These are phyloP conservation scores for Hemicordylus capensis DNA, from an alignment of 2,113 vertebrate species.

Conservation along the genomic window DNA sequence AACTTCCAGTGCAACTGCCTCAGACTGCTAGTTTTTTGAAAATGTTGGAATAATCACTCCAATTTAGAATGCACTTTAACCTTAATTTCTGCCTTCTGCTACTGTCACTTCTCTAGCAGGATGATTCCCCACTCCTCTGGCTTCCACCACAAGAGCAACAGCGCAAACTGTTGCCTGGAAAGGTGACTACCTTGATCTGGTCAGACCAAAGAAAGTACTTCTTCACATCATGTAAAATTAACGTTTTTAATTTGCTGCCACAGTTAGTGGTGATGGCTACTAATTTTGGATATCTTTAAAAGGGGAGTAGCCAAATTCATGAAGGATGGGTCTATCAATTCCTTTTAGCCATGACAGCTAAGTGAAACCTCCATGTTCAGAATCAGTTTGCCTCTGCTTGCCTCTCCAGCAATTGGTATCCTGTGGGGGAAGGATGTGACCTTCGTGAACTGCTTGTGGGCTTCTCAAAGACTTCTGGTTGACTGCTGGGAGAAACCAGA, in stretches of 20 bases:
- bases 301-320: neutral
- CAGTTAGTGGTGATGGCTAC: neutral
- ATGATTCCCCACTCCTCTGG: neutral
- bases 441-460: too few species aligned
- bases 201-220: neutral
- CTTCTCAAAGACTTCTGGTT: too few species aligned
- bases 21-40: neutral
- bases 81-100: constrained; percentile 9
- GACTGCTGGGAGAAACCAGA: too few species aligned
- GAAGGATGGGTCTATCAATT: neutral
- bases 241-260: neutral
- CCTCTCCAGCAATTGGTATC: neutral
- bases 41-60: neutral
- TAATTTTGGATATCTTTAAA: neutral
- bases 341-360: neutral
- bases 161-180: neutral
- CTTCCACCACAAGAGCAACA: neutral
- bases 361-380: neutral
- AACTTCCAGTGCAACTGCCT: neutral
- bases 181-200: neutral
- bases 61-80: neutral
- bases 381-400: neutral
- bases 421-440: neutral
- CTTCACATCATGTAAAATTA: neutral
- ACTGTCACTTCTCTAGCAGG: neutral